Conservation (phyloP, 2,113 vertebrate genomes). For the Apodemus sylvaticus region DNA sequence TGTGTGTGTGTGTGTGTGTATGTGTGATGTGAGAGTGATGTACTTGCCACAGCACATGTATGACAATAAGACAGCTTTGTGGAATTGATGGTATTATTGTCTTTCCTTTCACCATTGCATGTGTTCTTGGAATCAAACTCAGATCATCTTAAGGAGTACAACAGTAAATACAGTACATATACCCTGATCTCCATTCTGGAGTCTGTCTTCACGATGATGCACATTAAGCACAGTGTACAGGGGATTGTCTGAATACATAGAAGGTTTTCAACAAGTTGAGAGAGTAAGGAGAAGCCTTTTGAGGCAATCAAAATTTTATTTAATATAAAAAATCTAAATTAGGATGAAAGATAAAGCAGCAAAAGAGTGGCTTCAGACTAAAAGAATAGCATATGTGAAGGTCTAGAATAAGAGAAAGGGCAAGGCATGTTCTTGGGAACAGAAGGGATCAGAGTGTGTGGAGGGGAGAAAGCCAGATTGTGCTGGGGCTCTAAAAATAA, state of each 20-base stretch:
- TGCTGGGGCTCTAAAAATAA: slow-evolving; percentile 43
- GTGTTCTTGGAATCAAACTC: not conserved
- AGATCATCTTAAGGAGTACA: not conserved
- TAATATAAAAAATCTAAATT: not conserved
- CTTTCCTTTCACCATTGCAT: not conserved
- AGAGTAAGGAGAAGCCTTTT: not conserved
- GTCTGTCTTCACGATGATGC: not conserved
- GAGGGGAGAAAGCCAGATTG: slow-evolving; percentile 12
- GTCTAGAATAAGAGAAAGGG: slow-evolving; percentile 29
- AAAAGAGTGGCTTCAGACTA: slow-evolving; percentile 1
- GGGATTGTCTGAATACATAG: not conserved
- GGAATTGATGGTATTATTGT: not conserved
- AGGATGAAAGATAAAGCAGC: not conserved
- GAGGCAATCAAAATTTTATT: slow-evolving; percentile 23
- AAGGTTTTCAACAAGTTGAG: not conserved
- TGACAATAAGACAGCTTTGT: not conserved
- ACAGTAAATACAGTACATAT: not conserved
- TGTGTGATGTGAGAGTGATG: not conserved
- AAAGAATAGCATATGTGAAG: slow-evolving; percentile 42
- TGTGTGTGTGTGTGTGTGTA: not conserved
- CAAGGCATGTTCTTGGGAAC: not conserved
- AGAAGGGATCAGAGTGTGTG: slow-evolving; percentile 46
- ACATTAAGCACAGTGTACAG: not conserved
- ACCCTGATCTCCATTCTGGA: not conserved
- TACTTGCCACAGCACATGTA: not conserved